Evolutionary conservation across 2,797 vertebrate genomes (phyloP).

Genomic region (Helicolenus hilgendorfi): DNA sequence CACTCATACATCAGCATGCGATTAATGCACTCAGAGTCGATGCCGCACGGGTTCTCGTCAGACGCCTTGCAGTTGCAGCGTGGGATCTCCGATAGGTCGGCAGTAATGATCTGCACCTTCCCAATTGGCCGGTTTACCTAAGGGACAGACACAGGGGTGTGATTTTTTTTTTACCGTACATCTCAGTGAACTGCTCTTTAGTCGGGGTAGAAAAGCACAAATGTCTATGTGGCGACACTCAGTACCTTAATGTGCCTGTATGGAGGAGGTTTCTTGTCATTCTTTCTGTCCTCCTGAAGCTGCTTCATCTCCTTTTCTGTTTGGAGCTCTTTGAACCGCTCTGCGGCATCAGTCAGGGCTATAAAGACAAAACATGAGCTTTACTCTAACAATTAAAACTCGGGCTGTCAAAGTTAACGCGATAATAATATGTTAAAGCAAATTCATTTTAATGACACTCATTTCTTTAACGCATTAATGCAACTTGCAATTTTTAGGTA

Average conservation of each 20-base stretch:
- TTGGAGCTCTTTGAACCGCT: slow-evolving; percentile 96
- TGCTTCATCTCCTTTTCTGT: slow-evolving; percentile 96
- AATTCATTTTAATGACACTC: too few relatives aligned
- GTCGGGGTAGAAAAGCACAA: not conserved
- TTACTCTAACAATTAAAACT: not conserved
- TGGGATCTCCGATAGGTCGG: slow-evolving; percentile 96
- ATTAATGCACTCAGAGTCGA: slow-evolving; percentile 99
- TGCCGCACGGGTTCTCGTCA: slow-evolving; percentile 96
- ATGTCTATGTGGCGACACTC: not conserved
- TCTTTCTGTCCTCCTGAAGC: slow-evolving; percentile 97
- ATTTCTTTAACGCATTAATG: too few relatives aligned
- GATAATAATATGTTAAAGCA: too few relatives aligned
- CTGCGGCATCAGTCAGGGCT: slow-evolving; percentile 97
- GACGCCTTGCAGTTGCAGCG: slow-evolving; percentile 98
- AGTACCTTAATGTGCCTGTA: slow-evolving; percentile 97
- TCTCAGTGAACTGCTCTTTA: not conserved
- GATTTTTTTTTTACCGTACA: not conserved
- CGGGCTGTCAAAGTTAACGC: too few relatives aligned
- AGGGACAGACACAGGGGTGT: not conserved
- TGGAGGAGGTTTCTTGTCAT: slow-evolving; percentile 98
- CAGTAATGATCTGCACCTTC: slow-evolving; percentile 97
- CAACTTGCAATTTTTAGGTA: too few relatives aligned
- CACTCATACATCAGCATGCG: slow-evolving; percentile 99
- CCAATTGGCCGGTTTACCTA: slow-evolving; percentile 97
- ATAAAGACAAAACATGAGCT: slow-evolving; percentile 31